These are phyloP conservation scores for Apodemus sylvaticus DNA, from an alignment of 2,113 vertebrate species.

Conservation along the genomic window DNA sequence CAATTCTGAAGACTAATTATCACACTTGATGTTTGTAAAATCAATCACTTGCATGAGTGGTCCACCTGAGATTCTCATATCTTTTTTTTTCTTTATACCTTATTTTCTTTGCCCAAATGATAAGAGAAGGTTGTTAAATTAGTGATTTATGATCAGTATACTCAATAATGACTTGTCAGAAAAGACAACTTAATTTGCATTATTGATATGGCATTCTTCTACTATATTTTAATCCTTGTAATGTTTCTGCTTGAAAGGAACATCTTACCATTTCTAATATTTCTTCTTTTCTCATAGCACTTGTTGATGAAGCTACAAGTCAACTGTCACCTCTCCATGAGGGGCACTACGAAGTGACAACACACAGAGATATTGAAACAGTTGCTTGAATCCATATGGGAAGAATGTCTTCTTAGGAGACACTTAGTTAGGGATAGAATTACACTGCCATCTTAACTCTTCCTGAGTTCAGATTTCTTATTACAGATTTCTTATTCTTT, in stretches of 20 bases:
- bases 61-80: not conserved
- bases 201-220: not conserved
- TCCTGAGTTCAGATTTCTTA: not conserved
- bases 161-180: not conserved
- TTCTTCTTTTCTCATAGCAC: not conserved
- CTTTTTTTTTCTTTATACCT: not conserved
- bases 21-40: not conserved
- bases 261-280: not conserved
- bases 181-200: not conserved
- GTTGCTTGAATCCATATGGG: not conserved
- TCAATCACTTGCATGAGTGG: not conserved
- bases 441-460: not conserved
- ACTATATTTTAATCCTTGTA: not conserved
- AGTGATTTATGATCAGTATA: not conserved
- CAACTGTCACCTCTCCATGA: not conserved
- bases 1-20: not conserved
- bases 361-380: not conserved
- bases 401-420: not conserved
- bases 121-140: conserved; percentile 8
- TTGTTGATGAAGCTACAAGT: not conserved
- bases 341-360: not conserved
- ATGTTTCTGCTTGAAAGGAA: not conserved
- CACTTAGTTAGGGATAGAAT: not conserved
- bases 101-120: not conserved
- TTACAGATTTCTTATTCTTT: not conserved